Conservation (phyloP, 2,113 vertebrate genomes). For the Agapornis roseicollis region DNA sequence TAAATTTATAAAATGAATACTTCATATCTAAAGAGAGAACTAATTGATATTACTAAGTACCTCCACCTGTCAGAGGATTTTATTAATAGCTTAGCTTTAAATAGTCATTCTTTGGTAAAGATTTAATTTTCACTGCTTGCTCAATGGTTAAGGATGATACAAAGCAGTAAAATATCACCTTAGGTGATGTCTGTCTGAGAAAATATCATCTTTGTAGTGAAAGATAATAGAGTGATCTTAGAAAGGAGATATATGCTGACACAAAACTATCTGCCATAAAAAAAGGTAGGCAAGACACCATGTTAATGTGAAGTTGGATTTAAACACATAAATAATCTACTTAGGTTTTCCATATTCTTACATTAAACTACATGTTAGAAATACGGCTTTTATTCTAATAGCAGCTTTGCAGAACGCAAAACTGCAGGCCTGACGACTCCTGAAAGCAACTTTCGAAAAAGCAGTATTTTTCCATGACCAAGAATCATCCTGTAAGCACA, state of each 20-base stretch:
- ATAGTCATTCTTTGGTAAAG: slow-evolving; percentile 50
- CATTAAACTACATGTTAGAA: not conserved
- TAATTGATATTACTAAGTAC: slow-evolving; percentile 65
- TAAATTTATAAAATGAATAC: slow-evolving; percentile 73
- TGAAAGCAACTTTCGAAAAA: not conserved
- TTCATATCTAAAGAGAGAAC: slow-evolving; percentile 68
- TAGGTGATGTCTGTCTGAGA: not conserved
- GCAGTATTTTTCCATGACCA: not conserved
- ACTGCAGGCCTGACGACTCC: not conserved
- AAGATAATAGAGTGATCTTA: not conserved
- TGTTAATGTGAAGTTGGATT: not conserved
- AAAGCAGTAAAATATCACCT: not conserved
- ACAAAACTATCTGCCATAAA: not conserved
- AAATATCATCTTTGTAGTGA: not conserved
- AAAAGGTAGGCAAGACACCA: not conserved
- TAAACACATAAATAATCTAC: not conserved
- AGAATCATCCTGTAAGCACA: not conserved
- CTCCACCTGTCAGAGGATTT: slow-evolving; percentile 65
- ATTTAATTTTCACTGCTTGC: not conserved
- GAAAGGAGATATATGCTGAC: not conserved
- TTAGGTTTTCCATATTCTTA: not conserved
- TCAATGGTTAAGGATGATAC: not conserved
- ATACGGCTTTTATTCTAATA: not conserved
- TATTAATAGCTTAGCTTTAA: slow-evolving; percentile 49
- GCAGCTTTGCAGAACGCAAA: not conserved